Conservation (phyloP, 2,888 invertebrate genomes). For the Ormyrus pomaceus region DNA sequence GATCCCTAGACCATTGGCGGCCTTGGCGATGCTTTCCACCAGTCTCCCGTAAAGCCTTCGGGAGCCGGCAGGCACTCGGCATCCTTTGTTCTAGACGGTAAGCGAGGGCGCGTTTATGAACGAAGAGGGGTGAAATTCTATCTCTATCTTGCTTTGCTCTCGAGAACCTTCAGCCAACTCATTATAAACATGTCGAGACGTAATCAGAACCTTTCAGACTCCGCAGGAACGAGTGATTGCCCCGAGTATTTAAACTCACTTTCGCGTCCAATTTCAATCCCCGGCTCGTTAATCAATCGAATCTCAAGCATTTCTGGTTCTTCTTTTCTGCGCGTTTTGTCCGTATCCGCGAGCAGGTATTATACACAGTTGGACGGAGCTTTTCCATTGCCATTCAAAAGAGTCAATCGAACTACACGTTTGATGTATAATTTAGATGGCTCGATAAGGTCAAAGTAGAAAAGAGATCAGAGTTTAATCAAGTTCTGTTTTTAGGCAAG, state of each 20-base stretch:
- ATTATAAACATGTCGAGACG: constrained; percentile 46
- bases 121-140: neutral
- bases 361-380: no score
- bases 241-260: constrained; percentile 34
- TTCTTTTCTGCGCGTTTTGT: no score
- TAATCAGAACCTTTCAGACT: constrained; percentile 25
- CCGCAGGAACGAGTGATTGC: constrained; percentile 2
- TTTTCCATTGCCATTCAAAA: no score
- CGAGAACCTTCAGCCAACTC: constrained; percentile 28
- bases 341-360: no score
- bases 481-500: no score
- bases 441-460: no score
- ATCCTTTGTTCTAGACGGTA: constrained; percentile 30
- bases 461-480: no score
- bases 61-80: neutral
- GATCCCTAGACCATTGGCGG: neutral
- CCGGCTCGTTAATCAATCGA: constrained; percentile 29
- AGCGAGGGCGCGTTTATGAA: neutral
- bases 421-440: no score
- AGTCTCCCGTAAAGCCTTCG: constrained; percentile 1
- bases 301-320: no score
- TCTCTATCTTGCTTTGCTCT: no score
- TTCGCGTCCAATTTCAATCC: constrained; percentile 26
- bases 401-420: no score
- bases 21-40: neutral